Evolutionary conservation across 2,888 invertebrate species (phyloP), one percentile per base, ranked within the genome.

Genomic region (Acleris emargana): DNA sequence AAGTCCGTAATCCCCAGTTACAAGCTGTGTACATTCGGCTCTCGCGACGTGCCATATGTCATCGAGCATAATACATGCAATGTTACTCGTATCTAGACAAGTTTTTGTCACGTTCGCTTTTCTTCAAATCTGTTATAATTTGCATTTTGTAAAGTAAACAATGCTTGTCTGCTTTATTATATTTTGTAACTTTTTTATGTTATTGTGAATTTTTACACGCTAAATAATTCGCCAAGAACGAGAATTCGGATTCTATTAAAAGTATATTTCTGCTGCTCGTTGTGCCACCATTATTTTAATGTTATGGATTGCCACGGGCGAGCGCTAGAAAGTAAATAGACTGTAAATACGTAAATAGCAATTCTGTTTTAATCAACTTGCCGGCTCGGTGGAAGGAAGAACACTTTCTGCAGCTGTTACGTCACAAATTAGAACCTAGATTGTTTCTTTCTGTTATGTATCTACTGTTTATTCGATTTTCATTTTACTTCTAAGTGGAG

Each of bases 291-390:
- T 62, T 62, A 49, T 53, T 66, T 50, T 55, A 66, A 60, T 45
- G 54, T 17, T 51, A 64, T 60, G 47, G 32, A 64, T 64, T 59
- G 43, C 60, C 51, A 45, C 55, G 60, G 50, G 7, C 49, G 25
- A 50, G 62, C 45, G n/a, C 66, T 61, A 61, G 55, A 61, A 66
- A 57, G 45, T 17, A 55, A 66, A 20, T 61, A 57, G 66, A 52
- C 54, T 66, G 60, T 61, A 61, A 66, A 60, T 47, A 59, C 49
- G 51, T 66, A 60, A 58, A 64, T 53, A 58, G 45, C 53, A 3
- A 58, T 47, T 32, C 53, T 61, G 60, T 51, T 61, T 57, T 66
- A 66, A 61, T 66, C 61, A 57, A 57, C 55, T 49, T n/a, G 42
- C 28, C 13, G 28, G 43, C 51, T 17, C 50, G 28, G 32, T 13